phyloP scores from a whole-genome alignment of 2,797 vertebrate species.

The Arnoldichthys spilopterus region DNA sequence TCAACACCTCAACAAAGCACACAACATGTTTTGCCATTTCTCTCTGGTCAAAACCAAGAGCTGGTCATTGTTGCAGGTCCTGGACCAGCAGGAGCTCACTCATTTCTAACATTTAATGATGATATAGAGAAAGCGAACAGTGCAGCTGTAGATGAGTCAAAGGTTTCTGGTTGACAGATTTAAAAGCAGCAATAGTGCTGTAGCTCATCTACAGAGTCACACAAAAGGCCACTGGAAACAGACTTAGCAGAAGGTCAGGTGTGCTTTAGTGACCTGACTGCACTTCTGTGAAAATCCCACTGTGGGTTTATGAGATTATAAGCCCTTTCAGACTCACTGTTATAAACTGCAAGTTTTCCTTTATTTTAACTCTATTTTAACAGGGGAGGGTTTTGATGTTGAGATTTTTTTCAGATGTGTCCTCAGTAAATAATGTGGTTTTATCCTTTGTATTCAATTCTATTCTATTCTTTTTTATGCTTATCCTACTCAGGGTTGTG shows the following conservation, averaged over 20 bases:
- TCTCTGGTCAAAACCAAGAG: background rate
- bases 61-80: background rate
- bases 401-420: too few species aligned
- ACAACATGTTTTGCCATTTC: too few species aligned
- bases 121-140: background rate
- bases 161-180: slow-evolving; percentile 29
- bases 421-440: too few species aligned
- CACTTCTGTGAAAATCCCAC: background rate
- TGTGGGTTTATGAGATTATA: background rate
- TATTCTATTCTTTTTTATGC: too few species aligned
- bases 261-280: background rate
- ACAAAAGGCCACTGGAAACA: slow-evolving; percentile 24
- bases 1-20: too few species aligned
- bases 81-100: slow-evolving; percentile 16
- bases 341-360: too few species aligned
- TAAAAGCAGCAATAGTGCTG: background rate
- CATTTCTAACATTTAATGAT: slow-evolving; percentile 18
- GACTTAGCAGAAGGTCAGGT: slow-evolving; percentile 14
- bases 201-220: background rate
- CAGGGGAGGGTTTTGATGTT: too few species aligned
- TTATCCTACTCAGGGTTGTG: too few species aligned
- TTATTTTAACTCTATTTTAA: too few species aligned
- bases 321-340: background rate
- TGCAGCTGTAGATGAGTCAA: slow-evolving; percentile 15
- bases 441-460: too few species aligned